These are phyloP conservation scores for Philotrypesis tridentata DNA, from an alignment of 1,140 invertebrate species.

Conservation along the genomic window DNA sequence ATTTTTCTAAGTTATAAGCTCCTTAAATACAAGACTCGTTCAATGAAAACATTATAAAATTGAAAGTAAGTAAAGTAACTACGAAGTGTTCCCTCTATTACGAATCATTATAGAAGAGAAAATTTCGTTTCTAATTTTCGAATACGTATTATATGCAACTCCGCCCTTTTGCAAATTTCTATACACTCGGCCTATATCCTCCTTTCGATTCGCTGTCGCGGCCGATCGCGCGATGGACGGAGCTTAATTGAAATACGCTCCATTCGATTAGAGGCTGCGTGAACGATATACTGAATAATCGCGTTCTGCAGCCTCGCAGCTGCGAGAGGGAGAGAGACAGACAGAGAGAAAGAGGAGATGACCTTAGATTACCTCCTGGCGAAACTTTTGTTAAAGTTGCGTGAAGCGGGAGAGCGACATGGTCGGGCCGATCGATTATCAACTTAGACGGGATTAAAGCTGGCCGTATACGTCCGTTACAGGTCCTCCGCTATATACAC, in stretches of 20 bases:
- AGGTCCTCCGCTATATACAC: not conserved
- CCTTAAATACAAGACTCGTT: too few relatives aligned
- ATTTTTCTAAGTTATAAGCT: too few relatives aligned
- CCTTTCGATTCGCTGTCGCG: conserved; percentile 13
- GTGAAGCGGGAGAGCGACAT: not conserved
- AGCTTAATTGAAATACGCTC: conserved; percentile 50
- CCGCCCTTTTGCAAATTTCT: too few relatives aligned
- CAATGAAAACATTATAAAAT: too few relatives aligned
- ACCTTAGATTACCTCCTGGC: conserved; percentile 36
- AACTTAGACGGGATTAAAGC: conserved; percentile 46
- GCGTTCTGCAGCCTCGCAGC: conserved; percentile 30
- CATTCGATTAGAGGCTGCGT: conserved; percentile 47
- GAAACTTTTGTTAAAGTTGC: conserved; percentile 45
- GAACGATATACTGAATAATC: conserved; percentile 50
- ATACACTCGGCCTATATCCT: too few relatives aligned
- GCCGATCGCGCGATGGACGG: conserved; percentile 32
- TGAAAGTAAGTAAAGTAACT: too few relatives aligned
- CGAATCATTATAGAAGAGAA: too few relatives aligned
- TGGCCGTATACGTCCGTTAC: not conserved
- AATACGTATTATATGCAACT: too few relatives aligned
- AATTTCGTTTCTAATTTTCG: too few relatives aligned
- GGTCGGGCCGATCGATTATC: conserved; percentile 40
- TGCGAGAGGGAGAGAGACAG: not conserved
- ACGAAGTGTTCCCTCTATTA: too few relatives aligned
- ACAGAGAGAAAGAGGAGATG: not conserved